Percentiles rank a stretch among this genome's conserved stretches.
Conservation (phyloP, 2,113 vertebrate genomes). For the Garra rufa region DNA sequence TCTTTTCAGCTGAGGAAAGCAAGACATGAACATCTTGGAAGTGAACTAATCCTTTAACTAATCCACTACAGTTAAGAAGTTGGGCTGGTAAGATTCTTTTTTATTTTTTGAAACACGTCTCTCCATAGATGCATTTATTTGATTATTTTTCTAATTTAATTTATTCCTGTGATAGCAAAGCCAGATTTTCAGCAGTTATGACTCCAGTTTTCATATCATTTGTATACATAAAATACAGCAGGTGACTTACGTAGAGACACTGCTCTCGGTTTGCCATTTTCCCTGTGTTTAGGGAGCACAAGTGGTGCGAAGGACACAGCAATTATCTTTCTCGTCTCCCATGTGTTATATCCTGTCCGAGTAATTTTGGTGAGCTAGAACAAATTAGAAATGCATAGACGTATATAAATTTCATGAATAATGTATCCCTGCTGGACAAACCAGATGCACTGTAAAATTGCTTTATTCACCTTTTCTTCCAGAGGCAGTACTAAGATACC, state of each 20-base stretch:
- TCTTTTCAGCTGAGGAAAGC: too few relatives aligned
- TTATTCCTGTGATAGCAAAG: neutral
- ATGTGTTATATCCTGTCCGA: conserved; percentile 82
- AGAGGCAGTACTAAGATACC: conserved; percentile 89
- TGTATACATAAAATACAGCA: neutral
- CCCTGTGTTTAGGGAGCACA: conserved; percentile 80
- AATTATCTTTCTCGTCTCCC: conserved; percentile 90
- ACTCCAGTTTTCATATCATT: neutral
- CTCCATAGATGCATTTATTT: neutral
- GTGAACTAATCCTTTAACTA: too few relatives aligned
- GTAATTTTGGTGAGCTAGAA: conserved; percentile 88
- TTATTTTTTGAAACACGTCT: neutral
- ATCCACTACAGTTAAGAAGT: neutral
- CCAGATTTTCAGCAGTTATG: neutral
- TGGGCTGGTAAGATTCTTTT: neutral
- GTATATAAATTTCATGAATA: neutral
- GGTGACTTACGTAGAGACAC: conserved; percentile 85
- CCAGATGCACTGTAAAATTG: neutral
- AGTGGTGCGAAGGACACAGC: conserved; percentile 90
- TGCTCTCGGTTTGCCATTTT: conserved; percentile 76
- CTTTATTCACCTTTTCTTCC: conserved; percentile 83
- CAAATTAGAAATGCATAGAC: conserved; percentile 1
- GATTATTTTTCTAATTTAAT: too few relatives aligned
- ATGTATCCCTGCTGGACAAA: neutral
- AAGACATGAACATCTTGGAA: too few relatives aligned